Evolutionary conservation across 1,140 invertebrate species (phyloP).

Genomic region (Ganaspis sp.): DNA sequence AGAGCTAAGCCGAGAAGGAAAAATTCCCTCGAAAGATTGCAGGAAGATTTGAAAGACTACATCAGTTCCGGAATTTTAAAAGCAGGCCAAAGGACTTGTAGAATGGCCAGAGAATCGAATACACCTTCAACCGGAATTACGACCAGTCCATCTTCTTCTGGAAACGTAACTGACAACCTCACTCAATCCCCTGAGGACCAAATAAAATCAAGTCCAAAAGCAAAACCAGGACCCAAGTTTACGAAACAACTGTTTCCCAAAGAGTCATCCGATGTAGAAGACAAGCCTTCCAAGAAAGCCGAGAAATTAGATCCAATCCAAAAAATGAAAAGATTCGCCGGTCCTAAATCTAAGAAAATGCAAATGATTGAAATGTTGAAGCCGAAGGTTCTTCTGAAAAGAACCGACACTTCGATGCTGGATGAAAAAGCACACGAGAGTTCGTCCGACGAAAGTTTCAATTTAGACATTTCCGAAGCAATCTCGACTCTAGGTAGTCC

Average conservation of each 20-base stretch:
- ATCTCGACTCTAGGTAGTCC: constrained; percentile 66
- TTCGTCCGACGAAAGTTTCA: constrained; percentile 72
- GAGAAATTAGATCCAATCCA: background rate
- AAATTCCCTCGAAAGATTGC: constrained; percentile 79
- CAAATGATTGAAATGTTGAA: constrained; percentile 54
- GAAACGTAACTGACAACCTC: background rate
- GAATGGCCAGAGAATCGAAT: constrained; percentile 58
- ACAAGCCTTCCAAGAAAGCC: constrained; percentile 48
- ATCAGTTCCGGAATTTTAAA: constrained; percentile 79
- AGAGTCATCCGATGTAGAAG: constrained; percentile 52
- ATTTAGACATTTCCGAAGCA: constrained; percentile 63
- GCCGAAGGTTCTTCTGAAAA: constrained; percentile 62
- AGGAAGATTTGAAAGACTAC: constrained; percentile 82
- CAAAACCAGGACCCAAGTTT: constrained; percentile 39
- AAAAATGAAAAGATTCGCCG: constrained; percentile 32
- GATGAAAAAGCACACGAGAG: constrained; percentile 64
- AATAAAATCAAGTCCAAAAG: constrained; percentile 38
- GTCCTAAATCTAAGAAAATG: constrained; percentile 46
- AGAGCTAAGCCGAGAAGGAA: constrained; percentile 60
- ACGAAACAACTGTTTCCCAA: constrained; percentile 45
- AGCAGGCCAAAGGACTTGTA: constrained; percentile 72
- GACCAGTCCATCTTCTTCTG: background rate
- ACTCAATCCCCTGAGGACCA: constrained; percentile 31
- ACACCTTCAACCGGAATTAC: background rate
- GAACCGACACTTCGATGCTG: constrained; percentile 60